These are phyloP conservation scores for Laodelphax striatellus DNA, from an alignment of 1,140 invertebrate genomes.

Conservation along the genomic window DNA sequence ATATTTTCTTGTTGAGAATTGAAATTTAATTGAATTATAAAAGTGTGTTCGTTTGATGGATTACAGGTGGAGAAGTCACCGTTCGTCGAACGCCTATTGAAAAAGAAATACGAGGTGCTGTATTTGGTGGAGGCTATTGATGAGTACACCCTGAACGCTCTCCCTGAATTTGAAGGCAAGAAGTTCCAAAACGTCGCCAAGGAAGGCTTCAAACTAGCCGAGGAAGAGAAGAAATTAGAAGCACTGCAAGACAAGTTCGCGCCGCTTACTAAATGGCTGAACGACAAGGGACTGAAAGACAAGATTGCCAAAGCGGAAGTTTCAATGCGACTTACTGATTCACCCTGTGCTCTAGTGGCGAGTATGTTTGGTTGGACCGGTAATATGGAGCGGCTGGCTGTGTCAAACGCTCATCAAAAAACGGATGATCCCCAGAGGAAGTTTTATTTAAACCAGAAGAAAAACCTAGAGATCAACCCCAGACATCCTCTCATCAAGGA, in stretches of 20 bases:
- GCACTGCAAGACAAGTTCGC: conserved; percentile 71
- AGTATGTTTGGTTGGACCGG: conserved; percentile 96
- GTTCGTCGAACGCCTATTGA: conserved; percentile 87
- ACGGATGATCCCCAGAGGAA: conserved; percentile 79
- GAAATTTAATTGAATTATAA: no score
- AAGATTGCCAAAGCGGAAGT: conserved; percentile 72
- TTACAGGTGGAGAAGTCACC: conserved; percentile 77
- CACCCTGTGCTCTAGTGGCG: conserved; percentile 94
- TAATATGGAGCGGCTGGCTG: conserved; percentile 95
- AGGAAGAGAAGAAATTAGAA: conserved; percentile 71
- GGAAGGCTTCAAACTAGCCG: conserved; percentile 86
- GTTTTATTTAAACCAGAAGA: conserved; percentile 94
- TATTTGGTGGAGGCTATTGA: conserved; percentile 95
- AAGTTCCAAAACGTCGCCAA: conserved; percentile 99
- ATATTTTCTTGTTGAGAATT: no score
- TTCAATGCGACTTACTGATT: conserved; percentile 82
- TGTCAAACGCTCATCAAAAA: conserved; percentile 96
- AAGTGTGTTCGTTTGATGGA: no score
- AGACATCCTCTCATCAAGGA: conserved; percentile 92
- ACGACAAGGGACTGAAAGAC: conserved; percentile 75
- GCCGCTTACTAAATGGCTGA: conserved; percentile 84
- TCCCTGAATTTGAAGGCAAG: conserved; percentile 98
- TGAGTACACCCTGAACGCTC: conserved; percentile 91
- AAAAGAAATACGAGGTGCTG: conserved; percentile 93
- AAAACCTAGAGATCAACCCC: conserved; percentile 95